Conservation (phyloP, 2,113 vertebrate genomes). For the Scatophagus argus region DNA sequence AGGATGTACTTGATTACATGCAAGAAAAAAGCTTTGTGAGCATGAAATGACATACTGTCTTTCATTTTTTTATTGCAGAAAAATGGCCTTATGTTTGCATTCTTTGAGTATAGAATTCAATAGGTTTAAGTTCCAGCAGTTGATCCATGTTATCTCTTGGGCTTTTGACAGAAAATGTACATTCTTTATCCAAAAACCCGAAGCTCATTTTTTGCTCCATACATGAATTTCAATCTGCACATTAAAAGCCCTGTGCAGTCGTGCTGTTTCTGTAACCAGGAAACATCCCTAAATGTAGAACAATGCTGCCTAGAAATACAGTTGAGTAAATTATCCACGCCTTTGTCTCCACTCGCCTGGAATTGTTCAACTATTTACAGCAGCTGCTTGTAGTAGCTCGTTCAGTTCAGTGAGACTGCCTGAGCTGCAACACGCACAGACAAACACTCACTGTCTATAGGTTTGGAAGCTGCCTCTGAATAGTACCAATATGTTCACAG, state of each 20-base stretch:
- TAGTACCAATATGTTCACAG: background rate
- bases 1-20: conserved; percentile 22
- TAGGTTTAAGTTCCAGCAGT: background rate
- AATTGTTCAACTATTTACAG: conserved; percentile 61
- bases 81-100: background rate
- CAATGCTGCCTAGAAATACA: conserved; percentile 42
- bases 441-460: background rate
- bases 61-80: background rate
- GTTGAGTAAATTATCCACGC: conserved; percentile 41
- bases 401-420: conserved; percentile 22
- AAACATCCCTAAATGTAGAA: conserved; percentile 42
- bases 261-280: conserved; percentile 17
- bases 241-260: conserved; percentile 13
- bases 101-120: conserved; percentile 21
- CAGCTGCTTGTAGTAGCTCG: conserved; percentile 22
- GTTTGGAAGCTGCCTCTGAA: conserved; percentile 1
- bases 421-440: conserved; percentile 5
- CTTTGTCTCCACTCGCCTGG: conserved; percentile 24
- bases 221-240: conserved; percentile 23
- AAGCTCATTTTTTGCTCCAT: conserved; percentile 16
- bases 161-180: conserved; percentile 23
- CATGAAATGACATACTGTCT: conserved; percentile 1
- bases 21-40: background rate
- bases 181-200: background rate
- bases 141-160: background rate